Conservation (phyloP, 2,888 invertebrate genomes). For the Acanthosepion esculentum region DNA sequence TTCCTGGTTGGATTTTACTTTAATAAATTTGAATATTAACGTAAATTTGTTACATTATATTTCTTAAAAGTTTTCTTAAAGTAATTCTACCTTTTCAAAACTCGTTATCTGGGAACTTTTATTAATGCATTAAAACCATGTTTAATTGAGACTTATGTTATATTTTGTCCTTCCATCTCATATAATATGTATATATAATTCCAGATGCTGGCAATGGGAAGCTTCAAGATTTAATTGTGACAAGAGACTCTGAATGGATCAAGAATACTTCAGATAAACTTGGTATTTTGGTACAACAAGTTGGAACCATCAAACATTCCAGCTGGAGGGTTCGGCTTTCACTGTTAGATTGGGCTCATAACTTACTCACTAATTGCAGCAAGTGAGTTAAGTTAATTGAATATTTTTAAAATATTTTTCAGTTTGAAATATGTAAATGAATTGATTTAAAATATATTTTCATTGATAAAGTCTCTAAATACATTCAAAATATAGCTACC, state of each 20-base stretch:
- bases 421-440: not conserved
- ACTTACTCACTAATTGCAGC: slow-evolving; percentile 62
- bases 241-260: slow-evolving; percentile 63
- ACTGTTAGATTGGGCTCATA: slow-evolving; percentile 65
- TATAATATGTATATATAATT: not conserved
- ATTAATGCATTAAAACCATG: no score
- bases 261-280: slow-evolving; percentile 63
- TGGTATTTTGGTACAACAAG: slow-evolving; percentile 62
- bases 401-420: not conserved
- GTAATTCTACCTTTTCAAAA: no score
- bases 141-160: no score
- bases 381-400: slow-evolving; percentile 54
- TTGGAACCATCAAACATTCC: slow-evolving; percentile 61
- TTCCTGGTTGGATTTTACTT: no score
- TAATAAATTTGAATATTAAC: no score
- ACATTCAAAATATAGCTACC: not conserved
- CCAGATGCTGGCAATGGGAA: slow-evolving; percentile 54
- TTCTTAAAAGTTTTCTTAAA: no score
- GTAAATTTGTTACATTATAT: no score
- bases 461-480: not conserved
- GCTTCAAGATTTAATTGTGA: slow-evolving; percentile 59
- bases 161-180: no score
- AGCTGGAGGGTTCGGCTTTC: slow-evolving; percentile 68
- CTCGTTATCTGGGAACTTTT: no score
- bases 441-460: not conserved